Evolutionary conservation across 2,888 invertebrate species (phyloP).

Genomic region (Zaprionus bogoriensis): DNA sequence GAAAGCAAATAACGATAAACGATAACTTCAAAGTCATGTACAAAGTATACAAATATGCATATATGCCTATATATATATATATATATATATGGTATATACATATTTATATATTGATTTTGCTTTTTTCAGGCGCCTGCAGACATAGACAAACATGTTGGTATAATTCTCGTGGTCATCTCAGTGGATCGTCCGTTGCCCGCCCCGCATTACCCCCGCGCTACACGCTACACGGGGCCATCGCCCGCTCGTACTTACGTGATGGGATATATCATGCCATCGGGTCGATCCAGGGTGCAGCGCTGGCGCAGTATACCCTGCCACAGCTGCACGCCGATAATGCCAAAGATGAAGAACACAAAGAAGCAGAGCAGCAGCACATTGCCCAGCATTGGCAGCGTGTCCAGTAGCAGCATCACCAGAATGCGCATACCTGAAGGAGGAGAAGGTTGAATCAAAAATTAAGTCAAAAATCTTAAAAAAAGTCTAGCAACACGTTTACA

Average conservation of each 20-base stretch:
- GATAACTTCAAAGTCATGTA: neutral
- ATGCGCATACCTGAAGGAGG: constrained; percentile 94
- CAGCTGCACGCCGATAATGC: constrained; percentile 99
- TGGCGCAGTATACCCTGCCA: constrained; percentile 99
- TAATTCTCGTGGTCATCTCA: constrained; percentile 23
- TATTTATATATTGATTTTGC: constrained; percentile 7
- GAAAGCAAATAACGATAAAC: constrained; percentile 18
- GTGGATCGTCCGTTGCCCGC: constrained; percentile 39
- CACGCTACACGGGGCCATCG: too few relatives aligned
- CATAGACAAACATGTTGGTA: constrained; percentile 43
- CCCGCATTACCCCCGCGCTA: neutral
- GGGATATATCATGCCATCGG: constrained; percentile 87
- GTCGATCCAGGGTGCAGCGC: constrained; percentile 92
- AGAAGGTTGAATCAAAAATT: neutral
- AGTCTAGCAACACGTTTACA: too few relatives aligned
- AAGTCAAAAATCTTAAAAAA: too few relatives aligned
- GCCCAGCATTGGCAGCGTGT: constrained; percentile 99
- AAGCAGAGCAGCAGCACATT: constrained; percentile 99
- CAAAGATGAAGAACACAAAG: constrained; percentile 99
- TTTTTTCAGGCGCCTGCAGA: constrained; percentile 39
- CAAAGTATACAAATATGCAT: neutral
- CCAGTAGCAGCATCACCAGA: constrained; percentile 98
- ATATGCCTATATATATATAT: constrained; percentile 23
- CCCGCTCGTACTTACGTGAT: constrained; percentile 87
- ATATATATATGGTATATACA: constrained; percentile 19